phyloP scores from a whole-genome alignment of 1,140 invertebrate genomes.

The Nomia melanderi region DNA sequence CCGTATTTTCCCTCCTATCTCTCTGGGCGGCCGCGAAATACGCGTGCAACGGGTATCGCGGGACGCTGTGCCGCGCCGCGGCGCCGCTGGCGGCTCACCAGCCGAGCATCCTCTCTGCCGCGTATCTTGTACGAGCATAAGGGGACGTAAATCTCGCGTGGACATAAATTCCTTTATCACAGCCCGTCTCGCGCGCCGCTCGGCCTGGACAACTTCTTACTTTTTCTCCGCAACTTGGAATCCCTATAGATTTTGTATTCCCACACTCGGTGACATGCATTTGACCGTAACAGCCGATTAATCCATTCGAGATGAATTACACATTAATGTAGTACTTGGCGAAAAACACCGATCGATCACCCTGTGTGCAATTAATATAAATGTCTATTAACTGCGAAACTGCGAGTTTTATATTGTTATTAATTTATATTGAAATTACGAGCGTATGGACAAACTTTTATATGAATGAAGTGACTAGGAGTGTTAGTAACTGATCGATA shows the following conservation, averaged over 20 bases:
- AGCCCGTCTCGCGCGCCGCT: constrained; percentile 53
- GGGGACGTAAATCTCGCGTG: constrained; percentile 69
- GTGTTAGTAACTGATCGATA: no score
- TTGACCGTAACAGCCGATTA: constrained; percentile 21
- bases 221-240: constrained; percentile 51
- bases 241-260: constrained; percentile 53
- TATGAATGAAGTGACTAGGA: no score
- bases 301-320: no score
- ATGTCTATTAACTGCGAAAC: no score
- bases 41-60: background rate
- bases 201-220: constrained; percentile 47
- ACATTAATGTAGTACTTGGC: no score
- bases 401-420: no score
- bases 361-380: no score
- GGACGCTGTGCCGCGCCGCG: constrained; percentile 15
- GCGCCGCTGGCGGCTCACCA: no score
- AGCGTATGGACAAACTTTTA: no score
- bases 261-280: constrained; percentile 27
- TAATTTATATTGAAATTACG: no score
- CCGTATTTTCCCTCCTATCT: background rate
- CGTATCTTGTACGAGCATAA: constrained; percentile 62
- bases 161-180: constrained; percentile 75
- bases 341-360: no score
- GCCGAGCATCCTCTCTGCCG: constrained; percentile 12
- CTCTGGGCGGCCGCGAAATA: background rate